Percentiles rank a stretch among this genome's conserved stretches.
Evolutionary conservation across 2,797 vertebrate species (phyloP).

Genomic region (Natrix natrix): DNA sequence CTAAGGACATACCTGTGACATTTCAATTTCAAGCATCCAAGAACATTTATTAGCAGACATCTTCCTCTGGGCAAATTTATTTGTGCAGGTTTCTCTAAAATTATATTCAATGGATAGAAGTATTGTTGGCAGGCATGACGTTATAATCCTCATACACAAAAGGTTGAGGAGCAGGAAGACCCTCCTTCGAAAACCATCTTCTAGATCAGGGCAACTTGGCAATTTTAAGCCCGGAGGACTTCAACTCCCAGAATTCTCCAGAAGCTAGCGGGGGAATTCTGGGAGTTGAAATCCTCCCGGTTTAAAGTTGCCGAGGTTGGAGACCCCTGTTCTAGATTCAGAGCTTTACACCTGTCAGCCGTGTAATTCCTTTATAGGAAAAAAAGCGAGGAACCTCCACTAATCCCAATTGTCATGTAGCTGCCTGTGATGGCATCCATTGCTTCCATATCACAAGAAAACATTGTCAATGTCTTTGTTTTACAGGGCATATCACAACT

Average conservation of each 20-base stretch:
- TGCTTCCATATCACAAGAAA: background rate
- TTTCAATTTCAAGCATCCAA: background rate
- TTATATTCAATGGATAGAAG: background rate
- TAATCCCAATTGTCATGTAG: background rate
- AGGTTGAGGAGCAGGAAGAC: background rate
- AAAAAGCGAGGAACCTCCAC: background rate
- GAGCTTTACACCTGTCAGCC: background rate
- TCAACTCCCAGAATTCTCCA: too few species aligned
- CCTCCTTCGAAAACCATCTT: background rate
- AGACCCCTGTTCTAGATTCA: background rate
- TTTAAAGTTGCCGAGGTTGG: too few species aligned
- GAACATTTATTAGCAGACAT: background rate
- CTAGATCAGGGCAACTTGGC: background rate
- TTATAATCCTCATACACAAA: background rate
- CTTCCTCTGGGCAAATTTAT: background rate
- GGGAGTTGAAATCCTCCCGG: too few species aligned
- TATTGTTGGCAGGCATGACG: background rate
- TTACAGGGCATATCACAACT: conserved; percentile 12
- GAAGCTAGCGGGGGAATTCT: too few species aligned
- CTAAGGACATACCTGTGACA: background rate
- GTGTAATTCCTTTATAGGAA: background rate
- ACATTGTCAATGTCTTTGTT: conserved; percentile 15
- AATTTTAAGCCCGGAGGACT: too few species aligned
- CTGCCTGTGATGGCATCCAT: background rate
- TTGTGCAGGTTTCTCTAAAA: background rate